Percentiles rank a stretch among this genome's conserved stretches.
Conservation (phyloP, 2,888 invertebrate species). For the Tipula lateralis region DNA sequence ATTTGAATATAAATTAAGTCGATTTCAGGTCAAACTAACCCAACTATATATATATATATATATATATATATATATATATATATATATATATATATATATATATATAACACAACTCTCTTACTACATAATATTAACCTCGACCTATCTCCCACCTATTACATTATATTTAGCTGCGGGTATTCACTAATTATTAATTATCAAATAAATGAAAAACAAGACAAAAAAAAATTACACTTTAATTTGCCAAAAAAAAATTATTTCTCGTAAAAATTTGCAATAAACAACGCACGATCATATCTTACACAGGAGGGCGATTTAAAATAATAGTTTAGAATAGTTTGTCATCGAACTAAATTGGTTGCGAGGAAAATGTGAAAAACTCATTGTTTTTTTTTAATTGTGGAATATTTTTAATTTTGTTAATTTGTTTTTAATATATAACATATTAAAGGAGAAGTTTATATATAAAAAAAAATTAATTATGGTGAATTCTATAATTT, state of each 20-base stretch:
- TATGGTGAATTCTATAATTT: neutral
- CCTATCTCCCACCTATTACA: neutral
- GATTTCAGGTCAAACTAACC: too few species aligned
- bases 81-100: too few species aligned
- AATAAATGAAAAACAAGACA: neutral
- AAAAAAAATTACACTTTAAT: neutral
- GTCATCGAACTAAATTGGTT: slow-evolving; percentile 21
- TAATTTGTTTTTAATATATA: slow-evolving; percentile 12
- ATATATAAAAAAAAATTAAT: neutral
- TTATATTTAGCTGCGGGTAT: neutral
- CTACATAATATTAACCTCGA: neutral
- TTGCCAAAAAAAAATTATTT: neutral
- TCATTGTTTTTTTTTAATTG: slow-evolving; percentile 19
- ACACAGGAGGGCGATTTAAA: neutral
- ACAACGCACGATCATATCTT: neutral
- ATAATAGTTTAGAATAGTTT: neutral
- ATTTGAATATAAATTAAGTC: too few species aligned
- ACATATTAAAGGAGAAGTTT: neutral
- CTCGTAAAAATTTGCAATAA: neutral
- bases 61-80: too few species aligned
- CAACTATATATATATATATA: too few species aligned
- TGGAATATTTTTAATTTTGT: slow-evolving; percentile 33
- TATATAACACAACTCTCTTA: too few species aligned
- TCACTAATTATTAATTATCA: neutral
- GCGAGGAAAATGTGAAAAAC: neutral